Conservation (phyloP, 2,888 invertebrate species). For the Xestoiulus laeticollis region DNA sequence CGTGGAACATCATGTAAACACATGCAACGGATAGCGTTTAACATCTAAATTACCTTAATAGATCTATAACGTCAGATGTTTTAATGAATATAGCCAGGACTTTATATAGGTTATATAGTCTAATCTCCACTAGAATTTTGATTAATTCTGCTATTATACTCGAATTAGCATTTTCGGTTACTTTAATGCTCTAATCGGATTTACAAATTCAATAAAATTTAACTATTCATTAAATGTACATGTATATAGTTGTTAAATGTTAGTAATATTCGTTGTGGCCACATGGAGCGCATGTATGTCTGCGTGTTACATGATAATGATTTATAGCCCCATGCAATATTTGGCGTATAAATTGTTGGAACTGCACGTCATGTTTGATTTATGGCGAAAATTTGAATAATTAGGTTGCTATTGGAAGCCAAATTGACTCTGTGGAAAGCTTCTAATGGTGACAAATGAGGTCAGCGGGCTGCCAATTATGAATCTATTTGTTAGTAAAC, state of each 20-base stretch:
- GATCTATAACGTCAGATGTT: too few relatives aligned
- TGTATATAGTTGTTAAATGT: too few relatives aligned
- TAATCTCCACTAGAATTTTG: neutral
- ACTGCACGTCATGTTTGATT: conserved; percentile 53
- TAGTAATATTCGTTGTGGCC: too few relatives aligned
- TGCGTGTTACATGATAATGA: neutral
- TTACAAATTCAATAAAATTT: too few relatives aligned
- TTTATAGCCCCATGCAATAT: neutral
- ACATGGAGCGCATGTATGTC: neutral
- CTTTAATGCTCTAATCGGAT: too few relatives aligned
- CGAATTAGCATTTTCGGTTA: too few relatives aligned
- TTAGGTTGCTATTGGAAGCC: conserved; percentile 51
- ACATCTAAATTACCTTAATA: too few relatives aligned
- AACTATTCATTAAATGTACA: too few relatives aligned
- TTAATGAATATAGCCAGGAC: too few relatives aligned
- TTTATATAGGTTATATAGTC: neutral
- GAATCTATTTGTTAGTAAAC: conserved; percentile 51
- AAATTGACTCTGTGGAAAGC: conserved; percentile 51
- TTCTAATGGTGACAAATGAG: conserved; percentile 53
- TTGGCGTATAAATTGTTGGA: conserved; percentile 27
- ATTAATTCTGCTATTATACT: too few relatives aligned
- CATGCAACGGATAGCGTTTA: too few relatives aligned
- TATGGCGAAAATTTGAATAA: conserved; percentile 53
- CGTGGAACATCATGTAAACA: too few relatives aligned
- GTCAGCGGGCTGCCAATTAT: conserved; percentile 51